A percentile compares a stretch with the other conserved stretches of the same genome.
These are phyloP conservation scores for Manacus vitellinus DNA, from an alignment of 2,113 vertebrate species.

Conservation along the genomic window DNA sequence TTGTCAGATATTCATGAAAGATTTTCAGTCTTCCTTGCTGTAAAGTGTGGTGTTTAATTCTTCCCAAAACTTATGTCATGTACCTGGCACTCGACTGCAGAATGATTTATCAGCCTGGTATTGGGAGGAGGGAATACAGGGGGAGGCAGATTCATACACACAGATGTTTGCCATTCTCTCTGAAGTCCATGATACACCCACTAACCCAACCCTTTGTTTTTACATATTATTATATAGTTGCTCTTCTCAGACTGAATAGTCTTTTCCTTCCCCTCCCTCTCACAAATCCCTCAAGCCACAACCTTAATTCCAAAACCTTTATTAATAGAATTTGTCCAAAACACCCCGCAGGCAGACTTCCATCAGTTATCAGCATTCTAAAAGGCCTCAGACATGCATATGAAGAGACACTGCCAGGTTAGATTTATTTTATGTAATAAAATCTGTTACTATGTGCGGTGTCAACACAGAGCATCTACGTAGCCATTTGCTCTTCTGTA, in stretches of 20 bases:
- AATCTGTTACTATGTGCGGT: background rate
- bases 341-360: background rate
- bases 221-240: background rate
- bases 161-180: conserved; percentile 26
- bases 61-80: conserved; percentile 19
- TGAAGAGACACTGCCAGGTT: background rate
- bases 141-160: background rate
- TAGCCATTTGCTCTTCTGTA: background rate
- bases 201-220: background rate
- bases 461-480: fast-evolving
- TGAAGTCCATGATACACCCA: background rate
- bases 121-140: background rate
- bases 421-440: background rate
- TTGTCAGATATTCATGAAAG: background rate
- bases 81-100: conserved; percentile 1
- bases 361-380: background rate
- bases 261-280: background rate
- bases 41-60: background rate
- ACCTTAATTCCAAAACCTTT: background rate
- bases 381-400: background rate
- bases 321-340: background rate
- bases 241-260: background rate
- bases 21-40: background rate
- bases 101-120: background rate
- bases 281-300: background rate